Evolutionary conservation across 2,888 invertebrate species (phyloP), one percentile per base, ranked within the genome.

Genomic region (Philhelius pedissequus): DNA sequence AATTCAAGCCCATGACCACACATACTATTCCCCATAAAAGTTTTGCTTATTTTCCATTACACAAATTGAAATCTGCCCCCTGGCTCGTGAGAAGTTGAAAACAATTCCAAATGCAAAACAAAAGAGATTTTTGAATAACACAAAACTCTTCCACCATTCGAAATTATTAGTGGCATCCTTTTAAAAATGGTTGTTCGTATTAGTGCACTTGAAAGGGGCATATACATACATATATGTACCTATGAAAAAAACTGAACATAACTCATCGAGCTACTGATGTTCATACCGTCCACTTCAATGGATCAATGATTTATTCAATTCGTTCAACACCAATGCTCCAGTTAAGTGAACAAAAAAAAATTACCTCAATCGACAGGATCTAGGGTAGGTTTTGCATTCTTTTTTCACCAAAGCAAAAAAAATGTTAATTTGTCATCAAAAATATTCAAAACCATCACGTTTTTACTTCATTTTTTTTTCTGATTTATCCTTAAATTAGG

Each of bases 81-180:
- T n/a, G n/a, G n/a, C 18, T 8, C 18, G 22, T 58, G 32, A 20
- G 13, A 56, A 58, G 22, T 38, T 38, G 38, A 38, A 58, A 58
- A 38, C 58, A 58, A 58, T 58, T 58, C 58, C 58, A 38, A 58
- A 22, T 38, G 58, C 15, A 58, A 58, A 58, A 38, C 38, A 58
- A 58, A 58, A 38, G 58, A 25, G 9, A 15, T 25, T 58, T 58
- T 38, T 38, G 58, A 58, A 58, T 25, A 58, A 38, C 38, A 38
- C 22, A 22, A 58, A 58, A 58, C 38, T n/a, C n/a, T 56, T 38
- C 38, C 58, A n/a, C 15, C 38, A n/a, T 35, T 4, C n/a, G 9
- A 9, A 58, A 25, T 3, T 8, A 40, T 58, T 58, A 38, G 25
- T n/a, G 22, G 5, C 32, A 38, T 38, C 38, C 11, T 56, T 56